These are phyloP conservation scores for Alosa alosa DNA, from an alignment of 2,113 vertebrate genomes.

Conservation along the genomic window DNA sequence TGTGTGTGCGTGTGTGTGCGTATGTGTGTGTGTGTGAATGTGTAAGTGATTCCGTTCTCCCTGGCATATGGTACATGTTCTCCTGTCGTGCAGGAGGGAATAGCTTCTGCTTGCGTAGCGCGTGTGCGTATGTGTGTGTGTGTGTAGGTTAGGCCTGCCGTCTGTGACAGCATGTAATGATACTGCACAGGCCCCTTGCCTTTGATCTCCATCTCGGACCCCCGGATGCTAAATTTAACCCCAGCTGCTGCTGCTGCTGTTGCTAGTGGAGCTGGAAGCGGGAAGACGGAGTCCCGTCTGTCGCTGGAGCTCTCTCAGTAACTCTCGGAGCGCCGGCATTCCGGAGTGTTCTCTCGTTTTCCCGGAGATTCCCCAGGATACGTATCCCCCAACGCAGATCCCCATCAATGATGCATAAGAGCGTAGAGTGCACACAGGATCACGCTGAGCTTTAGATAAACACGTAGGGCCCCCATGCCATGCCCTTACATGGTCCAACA, in stretches of 20 bases:
- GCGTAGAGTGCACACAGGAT: background rate
- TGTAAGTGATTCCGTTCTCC: background rate
- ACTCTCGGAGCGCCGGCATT: background rate
- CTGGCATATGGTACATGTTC: background rate
- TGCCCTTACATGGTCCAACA: background rate
- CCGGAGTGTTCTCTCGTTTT: background rate
- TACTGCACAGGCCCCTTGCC: background rate
- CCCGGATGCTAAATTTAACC: background rate
- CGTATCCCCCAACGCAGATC: background rate
- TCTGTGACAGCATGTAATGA: background rate
- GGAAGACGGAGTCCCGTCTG: background rate
- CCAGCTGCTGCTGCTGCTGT: background rate
- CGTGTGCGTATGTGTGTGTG: too few species aligned
- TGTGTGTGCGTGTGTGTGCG: slow-evolving; percentile 25
- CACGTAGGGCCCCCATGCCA: background rate
- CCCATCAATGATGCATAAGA: slow-evolving; percentile 5
- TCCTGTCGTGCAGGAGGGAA: background rate
- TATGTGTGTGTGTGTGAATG: background rate
- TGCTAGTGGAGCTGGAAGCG: too few species aligned
- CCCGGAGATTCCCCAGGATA: background rate
- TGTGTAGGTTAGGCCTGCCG: background rate
- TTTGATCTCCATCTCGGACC: background rate
- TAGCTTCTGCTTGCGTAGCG: background rate
- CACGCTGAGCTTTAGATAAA: background rate
- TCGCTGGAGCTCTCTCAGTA: background rate